Evolutionary conservation across 2,797 vertebrate genomes (phyloP), one percentile per base, ranked within the genome.

Genomic region (Anabacerthia variegaticeps): DNA sequence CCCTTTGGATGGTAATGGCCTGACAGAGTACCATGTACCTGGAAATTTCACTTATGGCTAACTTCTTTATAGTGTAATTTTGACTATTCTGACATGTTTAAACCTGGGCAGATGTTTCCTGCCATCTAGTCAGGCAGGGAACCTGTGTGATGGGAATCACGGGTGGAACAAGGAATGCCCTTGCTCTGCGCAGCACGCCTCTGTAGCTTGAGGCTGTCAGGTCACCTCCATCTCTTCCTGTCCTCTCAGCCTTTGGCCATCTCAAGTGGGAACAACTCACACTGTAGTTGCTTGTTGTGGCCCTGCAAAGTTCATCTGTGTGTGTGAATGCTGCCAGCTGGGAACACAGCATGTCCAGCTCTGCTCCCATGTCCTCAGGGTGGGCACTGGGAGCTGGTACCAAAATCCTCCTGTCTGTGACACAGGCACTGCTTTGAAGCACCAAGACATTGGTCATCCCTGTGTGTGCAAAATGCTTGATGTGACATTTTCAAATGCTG

Each of bases 41-140:
- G 89, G 73, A 86, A 89, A 74, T 81, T 48, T 76, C 36, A 59
- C 66, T 52, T 41, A 7, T 30, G 55, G 59, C 34, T 36, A 92
- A 12, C 23, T 83, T 55, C 23, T 91, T 75, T 85, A 11, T 17
- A 43, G 44, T 86, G 39, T 63, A 62, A 84, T 89, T 96, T 94
- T 71, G 68, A 37, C 51, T 55, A 63, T 48, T 34, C 75, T 78
- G 69, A 30, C 55, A 68, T 63, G 22, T 77, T 83, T 75, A 56
- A 63, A 73, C 28, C 23, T 52, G 24, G 48, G 37, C 87, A 94
- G 92, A 82, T 92, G 92, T 92, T 96, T 96, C 85, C 89, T 95
- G 92, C 34, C 43, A 24, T 78, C 27, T 63, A 63, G 69, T 73
- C 82, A 34, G 7, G 5, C 73, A 66, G 85, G 27, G 82, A 81